Evolutionary conservation across 2,888 invertebrate genomes (phyloP).

Genomic region (Sphaerophoria taeniata): DNA sequence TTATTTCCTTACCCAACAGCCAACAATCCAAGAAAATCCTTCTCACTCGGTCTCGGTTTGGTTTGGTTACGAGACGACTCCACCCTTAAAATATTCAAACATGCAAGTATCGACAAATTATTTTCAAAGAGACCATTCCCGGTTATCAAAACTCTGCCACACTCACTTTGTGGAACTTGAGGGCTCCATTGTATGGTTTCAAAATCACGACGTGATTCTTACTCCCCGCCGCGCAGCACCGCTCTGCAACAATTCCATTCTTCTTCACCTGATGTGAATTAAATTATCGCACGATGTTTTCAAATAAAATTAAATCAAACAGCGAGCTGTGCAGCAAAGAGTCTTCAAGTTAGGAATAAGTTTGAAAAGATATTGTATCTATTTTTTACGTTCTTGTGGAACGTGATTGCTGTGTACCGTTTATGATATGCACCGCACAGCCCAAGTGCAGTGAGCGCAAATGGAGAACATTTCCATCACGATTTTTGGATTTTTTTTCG

Average conservation of each 20-base stretch:
- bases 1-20: conserved; percentile 47
- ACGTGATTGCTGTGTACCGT: conserved; percentile 61
- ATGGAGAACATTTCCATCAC: conserved; percentile 71
- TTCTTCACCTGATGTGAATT: conserved; percentile 73
- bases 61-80: not conserved
- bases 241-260: conserved; percentile 41
- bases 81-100: conserved; percentile 57
- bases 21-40: not conserved
- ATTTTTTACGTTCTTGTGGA: conserved; percentile 26
- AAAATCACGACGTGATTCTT: conserved; percentile 69
- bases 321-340: conserved; percentile 18
- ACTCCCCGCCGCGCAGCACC: not conserved
- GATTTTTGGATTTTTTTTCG: conserved; percentile 38
- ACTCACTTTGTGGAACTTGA: not conserved
- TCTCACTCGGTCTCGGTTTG: not conserved
- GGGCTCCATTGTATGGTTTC: conserved; percentile 19
- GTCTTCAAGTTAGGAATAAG: conserved; percentile 1
- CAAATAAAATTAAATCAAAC: conserved; percentile 74
- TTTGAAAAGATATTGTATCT: conserved; percentile 17
- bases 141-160: conserved; percentile 13
- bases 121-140: conserved; percentile 60
- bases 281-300: conserved; percentile 74
- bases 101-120: conserved; percentile 68
- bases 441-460: conserved; percentile 4
- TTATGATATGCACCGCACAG: conserved; percentile 58